Conservation (phyloP, 1,140 invertebrate genomes). For the Drosophila littoralis region DNA sequence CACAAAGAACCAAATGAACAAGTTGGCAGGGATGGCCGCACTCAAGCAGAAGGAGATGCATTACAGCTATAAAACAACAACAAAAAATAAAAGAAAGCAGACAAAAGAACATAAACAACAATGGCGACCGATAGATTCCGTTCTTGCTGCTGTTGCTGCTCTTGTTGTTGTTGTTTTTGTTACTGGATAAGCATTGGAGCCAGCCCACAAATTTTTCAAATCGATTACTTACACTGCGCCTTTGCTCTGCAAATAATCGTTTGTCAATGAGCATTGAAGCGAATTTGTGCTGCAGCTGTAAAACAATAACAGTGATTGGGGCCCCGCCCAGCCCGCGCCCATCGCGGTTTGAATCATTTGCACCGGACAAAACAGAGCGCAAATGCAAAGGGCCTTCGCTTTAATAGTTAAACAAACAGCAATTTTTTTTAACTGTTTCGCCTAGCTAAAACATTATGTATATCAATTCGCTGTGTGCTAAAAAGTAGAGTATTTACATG, state of each 20-base stretch:
- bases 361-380: background rate
- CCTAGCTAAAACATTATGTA: too few species aligned
- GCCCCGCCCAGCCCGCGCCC: background rate
- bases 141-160: background rate
- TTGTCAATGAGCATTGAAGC: constrained; percentile 39
- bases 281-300: constrained; percentile 18
- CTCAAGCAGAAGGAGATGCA: constrained; percentile 26
- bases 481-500: too few species aligned
- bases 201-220: constrained; percentile 23
- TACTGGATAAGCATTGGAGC: background rate
- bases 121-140: constrained; percentile 20
- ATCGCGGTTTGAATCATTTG: too few species aligned
- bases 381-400: constrained; percentile 2
- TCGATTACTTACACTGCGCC: constrained; percentile 22
- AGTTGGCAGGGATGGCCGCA: constrained; percentile 22
- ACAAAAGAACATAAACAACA: constrained; percentile 43
- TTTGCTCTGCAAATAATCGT: constrained; percentile 27
- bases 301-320: constrained; percentile 12
- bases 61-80: constrained; percentile 20
- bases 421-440: background rate
- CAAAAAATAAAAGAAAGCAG: constrained; percentile 10
- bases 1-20: constrained; percentile 43
- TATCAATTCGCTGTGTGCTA: too few species aligned
- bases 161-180: constrained; percentile 1
- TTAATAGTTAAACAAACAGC: constrained; percentile 6